Conservation (phyloP, 2,113 vertebrate genomes). For the Apus apus region DNA sequence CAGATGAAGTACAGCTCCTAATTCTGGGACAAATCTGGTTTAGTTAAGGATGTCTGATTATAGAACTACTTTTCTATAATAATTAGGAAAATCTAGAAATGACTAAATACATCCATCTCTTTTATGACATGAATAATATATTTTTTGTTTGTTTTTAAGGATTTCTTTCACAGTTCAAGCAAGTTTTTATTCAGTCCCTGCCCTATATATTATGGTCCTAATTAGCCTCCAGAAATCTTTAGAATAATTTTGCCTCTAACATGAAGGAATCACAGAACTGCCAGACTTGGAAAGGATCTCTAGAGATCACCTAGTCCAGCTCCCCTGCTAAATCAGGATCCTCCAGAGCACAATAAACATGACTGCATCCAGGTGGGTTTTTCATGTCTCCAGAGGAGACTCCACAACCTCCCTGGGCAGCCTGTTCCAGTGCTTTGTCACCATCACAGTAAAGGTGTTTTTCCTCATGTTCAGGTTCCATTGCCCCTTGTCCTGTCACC, state of each 20-base stretch:
- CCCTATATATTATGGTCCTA: no score
- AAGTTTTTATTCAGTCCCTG: rapidly evolving
- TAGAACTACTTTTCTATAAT: neutral
- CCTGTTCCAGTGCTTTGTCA: no score
- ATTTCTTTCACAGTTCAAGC: neutral
- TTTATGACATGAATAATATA: neutral
- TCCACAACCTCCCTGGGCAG: no score
- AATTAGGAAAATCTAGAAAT: neutral
- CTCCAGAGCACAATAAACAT: no score
- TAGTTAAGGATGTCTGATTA: neutral
- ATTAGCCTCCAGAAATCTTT: neutral
- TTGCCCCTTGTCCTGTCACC: no score
- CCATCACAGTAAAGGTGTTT: no score
- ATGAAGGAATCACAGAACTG: neutral
- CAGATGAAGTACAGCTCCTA: neutral
- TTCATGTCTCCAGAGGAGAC: no score
- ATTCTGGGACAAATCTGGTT: neutral
- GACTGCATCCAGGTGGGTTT: no score
- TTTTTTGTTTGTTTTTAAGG: neutral
- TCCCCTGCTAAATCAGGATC: no score
- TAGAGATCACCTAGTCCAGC: no score
- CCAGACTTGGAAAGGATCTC: no score
- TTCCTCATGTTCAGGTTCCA: no score
- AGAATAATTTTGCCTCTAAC: neutral
- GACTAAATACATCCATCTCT: rapidly evolving